Percentiles rank a stretch among this genome's conserved stretches.
phyloP scores from a whole-genome alignment of 1,140 invertebrate species.

The Delia radicum region DNA sequence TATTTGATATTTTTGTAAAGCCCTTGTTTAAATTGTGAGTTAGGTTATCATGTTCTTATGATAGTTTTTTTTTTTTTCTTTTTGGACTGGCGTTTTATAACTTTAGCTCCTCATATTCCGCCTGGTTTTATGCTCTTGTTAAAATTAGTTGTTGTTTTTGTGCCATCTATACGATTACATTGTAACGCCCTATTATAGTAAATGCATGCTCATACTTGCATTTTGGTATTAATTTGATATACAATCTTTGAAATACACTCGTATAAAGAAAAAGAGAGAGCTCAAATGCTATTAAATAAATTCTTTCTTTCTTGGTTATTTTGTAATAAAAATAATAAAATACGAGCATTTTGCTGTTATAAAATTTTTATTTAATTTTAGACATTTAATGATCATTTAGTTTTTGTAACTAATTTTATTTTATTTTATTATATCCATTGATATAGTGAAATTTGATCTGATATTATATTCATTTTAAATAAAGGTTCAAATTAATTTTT shows the following conservation, averaged over 20 bases:
- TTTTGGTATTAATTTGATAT: background rate
- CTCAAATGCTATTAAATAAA: background rate
- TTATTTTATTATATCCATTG: background rate
- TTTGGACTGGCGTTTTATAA: background rate
- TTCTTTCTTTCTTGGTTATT: background rate
- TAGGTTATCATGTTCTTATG: background rate
- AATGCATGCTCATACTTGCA: background rate
- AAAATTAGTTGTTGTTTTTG: conserved; percentile 14
- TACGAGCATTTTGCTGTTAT: too few species aligned
- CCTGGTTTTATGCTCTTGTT: conserved; percentile 5
- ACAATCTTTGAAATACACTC: background rate
- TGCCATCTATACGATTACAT: background rate
- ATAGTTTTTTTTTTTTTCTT: background rate
- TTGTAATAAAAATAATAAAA: background rate
- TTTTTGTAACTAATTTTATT: background rate
- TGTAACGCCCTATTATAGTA: conserved; percentile 4
- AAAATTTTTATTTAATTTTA: background rate
- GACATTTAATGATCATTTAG: background rate
- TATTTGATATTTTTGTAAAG: conserved; percentile 15
- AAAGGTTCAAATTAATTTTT: background rate
- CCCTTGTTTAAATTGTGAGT: conserved; percentile 5
- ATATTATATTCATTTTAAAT: background rate
- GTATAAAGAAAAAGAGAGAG: background rate
- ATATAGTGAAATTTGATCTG: background rate
- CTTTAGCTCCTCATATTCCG: background rate